Conservation (phyloP, 2,888 invertebrate genomes). For the Agrochola litura region DNA sequence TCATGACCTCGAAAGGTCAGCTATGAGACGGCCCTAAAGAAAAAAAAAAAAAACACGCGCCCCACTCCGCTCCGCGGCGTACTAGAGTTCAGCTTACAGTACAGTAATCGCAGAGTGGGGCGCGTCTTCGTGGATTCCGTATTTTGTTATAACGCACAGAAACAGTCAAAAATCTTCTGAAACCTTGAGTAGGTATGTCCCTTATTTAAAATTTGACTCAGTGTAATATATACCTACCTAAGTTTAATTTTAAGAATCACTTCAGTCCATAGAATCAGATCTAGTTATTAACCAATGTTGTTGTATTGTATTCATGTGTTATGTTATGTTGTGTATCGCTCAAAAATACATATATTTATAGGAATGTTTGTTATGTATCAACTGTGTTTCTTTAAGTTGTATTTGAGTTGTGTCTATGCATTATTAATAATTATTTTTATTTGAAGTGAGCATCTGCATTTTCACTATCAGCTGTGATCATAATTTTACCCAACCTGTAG, state of each 20-base stretch:
- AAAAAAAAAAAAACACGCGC: too few species aligned
- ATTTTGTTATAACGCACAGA: not conserved
- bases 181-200: not conserved
- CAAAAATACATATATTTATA: slow-evolving; percentile 39
- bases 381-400: slow-evolving; percentile 19
- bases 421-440: not conserved
- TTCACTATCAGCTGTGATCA: not conserved
- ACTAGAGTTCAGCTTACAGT: too few species aligned
- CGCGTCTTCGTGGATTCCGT: too few species aligned
- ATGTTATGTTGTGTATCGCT: slow-evolving; percentile 30
- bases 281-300: slow-evolving; percentile 47
- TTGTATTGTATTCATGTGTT: slow-evolving; percentile 17
- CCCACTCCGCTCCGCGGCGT: too few species aligned
- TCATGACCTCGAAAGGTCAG: too few species aligned
- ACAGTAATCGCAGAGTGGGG: too few species aligned
- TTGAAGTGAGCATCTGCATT: slow-evolving; percentile 22
- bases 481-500: not conserved
- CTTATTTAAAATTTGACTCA: slow-evolving; percentile 3
- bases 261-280: slow-evolving; percentile 26
- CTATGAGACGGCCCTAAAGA: too few species aligned
- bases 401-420: slow-evolving; percentile 23
- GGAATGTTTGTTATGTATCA: slow-evolving; percentile 37
- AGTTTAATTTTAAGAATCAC: slow-evolving; percentile 12
- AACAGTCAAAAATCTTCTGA: not conserved
- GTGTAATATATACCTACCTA: not conserved